A percentile compares a stretch with the other conserved stretches of the same genome.
These are phyloP conservation scores for Lithophane ornitopus DNA, from an alignment of 2,888 invertebrate genomes.

Conservation along the genomic window DNA sequence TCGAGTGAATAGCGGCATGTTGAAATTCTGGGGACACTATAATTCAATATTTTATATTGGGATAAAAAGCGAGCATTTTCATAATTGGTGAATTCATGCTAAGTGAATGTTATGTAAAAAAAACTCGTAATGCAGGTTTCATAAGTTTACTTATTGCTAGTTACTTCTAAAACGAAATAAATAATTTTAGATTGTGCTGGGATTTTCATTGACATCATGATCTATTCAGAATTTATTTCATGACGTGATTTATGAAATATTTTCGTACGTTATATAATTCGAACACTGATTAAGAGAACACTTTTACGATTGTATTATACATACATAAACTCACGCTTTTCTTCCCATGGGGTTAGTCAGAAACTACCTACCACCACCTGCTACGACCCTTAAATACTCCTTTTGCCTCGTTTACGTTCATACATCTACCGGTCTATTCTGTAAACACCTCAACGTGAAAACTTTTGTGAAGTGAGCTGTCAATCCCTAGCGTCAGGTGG, in stretches of 20 bases:
- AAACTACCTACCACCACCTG: too few species aligned
- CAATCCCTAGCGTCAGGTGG: too few species aligned
- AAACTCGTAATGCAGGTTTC: neutral
- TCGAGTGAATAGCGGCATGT: neutral
- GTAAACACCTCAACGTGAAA: too few species aligned
- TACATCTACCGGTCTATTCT: too few species aligned
- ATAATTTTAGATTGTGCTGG: too few species aligned
- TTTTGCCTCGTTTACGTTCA: too few species aligned
- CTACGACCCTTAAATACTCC: too few species aligned
- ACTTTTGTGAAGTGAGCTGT: too few species aligned
- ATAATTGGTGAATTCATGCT: neutral
- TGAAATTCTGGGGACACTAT: conserved; percentile 8
- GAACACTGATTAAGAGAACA: neutral
- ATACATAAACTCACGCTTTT: too few species aligned
- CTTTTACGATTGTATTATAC: conserved; percentile 9
- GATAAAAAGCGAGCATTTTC: neutral
- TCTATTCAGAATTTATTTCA: neutral
- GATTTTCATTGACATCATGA: neutral
- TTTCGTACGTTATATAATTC: neutral
- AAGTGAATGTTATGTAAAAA: neutral
- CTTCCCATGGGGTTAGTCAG: too few species aligned
- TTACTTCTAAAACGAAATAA: neutral
- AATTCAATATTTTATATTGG: neutral
- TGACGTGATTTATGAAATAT: neutral
- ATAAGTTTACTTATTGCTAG: neutral